Percentiles rank a stretch among this genome's conserved stretches.
phyloP scores from a whole-genome alignment of 2,888 invertebrate species.

The Lithosia quadra region DNA sequence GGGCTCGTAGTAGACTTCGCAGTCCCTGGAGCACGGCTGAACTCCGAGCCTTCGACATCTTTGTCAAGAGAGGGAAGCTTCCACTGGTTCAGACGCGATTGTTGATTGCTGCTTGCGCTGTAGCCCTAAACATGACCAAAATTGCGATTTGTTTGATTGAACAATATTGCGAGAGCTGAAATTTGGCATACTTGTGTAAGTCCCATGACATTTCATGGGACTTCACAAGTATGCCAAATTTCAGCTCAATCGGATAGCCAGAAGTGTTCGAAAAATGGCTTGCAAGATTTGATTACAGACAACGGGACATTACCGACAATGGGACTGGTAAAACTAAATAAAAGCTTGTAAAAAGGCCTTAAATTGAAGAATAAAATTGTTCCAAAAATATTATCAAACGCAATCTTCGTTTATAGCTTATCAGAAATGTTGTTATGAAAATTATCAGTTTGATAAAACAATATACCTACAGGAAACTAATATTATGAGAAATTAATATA shows the following conservation, averaged over 20 bases:
- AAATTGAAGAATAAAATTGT: neutral
- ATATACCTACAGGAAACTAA: neutral
- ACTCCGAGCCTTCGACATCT: slow-evolving; percentile 91
- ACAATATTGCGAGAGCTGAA: too few species aligned
- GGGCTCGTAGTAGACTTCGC: slow-evolving; percentile 90
- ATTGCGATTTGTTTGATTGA: neutral
- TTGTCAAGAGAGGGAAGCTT: slow-evolving; percentile 95
- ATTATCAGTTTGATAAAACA: neutral
- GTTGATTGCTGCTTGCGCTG: slow-evolving; percentile 88
- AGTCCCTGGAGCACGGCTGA: slow-evolving; percentile 96
- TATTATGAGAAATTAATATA: neutral
- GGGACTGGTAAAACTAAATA: too few species aligned
- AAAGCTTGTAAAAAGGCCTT: too few species aligned
- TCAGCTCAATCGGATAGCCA: too few species aligned
- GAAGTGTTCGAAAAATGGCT: too few species aligned
- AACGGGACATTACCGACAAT: too few species aligned
- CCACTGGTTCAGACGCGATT: slow-evolving; percentile 97
- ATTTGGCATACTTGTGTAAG: too few species aligned
- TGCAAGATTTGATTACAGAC: too few species aligned
- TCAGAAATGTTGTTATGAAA: neutral
- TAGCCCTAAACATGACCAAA: slow-evolving; percentile 64
- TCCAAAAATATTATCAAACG: neutral
- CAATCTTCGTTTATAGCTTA: neutral
- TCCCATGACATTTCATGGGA: too few species aligned
- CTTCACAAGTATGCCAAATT: too few species aligned